Evolutionary conservation across 2,113 vertebrate species (phyloP).

Genomic region (Anolis carolinensis): DNA sequence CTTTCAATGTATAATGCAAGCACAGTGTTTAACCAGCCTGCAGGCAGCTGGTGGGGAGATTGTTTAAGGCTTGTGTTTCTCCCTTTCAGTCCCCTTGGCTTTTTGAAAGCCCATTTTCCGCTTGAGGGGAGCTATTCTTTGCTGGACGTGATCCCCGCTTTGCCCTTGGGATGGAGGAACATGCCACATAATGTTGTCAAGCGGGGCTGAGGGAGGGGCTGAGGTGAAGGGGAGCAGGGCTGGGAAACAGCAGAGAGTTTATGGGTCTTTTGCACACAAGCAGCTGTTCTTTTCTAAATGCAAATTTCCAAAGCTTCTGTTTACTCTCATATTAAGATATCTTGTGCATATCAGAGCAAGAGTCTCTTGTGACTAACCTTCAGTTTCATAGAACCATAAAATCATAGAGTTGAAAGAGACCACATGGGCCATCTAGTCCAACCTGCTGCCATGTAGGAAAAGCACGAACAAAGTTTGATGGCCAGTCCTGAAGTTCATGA

Average conservation of each 20-base stretch:
- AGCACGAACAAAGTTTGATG: no score
- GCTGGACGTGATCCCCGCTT: constrained; percentile 36
- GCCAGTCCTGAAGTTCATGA: neutral
- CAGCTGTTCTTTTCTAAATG: constrained; percentile 61
- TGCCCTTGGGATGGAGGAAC: constrained; percentile 39
- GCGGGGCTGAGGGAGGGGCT: constrained; percentile 21
- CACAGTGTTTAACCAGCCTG: constrained; percentile 67
- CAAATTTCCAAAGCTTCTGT: neutral
- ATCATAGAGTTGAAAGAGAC: no score
- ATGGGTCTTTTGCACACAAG: constrained; percentile 36
- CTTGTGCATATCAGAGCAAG: neutral
- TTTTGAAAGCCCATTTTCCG: constrained; percentile 71
- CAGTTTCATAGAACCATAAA: neutral
- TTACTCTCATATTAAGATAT: neutral
- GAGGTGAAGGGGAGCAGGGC: neutral
- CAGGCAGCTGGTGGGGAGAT: constrained; percentile 73
- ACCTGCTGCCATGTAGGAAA: no score
- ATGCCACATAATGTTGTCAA: neutral
- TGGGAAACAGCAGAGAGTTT: neutral
- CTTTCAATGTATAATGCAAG: constrained; percentile 45
- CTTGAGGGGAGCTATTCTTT: constrained; percentile 66
- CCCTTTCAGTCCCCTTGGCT: constrained; percentile 61
- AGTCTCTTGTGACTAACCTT: neutral
- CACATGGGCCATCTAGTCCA: no score
- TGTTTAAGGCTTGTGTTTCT: constrained; percentile 47